A percentile compares a stretch with the other conserved stretches of the same genome.
Evolutionary conservation across 2,113 vertebrate genomes (phyloP).

Genomic region (Bungarus multicinctus): DNA sequence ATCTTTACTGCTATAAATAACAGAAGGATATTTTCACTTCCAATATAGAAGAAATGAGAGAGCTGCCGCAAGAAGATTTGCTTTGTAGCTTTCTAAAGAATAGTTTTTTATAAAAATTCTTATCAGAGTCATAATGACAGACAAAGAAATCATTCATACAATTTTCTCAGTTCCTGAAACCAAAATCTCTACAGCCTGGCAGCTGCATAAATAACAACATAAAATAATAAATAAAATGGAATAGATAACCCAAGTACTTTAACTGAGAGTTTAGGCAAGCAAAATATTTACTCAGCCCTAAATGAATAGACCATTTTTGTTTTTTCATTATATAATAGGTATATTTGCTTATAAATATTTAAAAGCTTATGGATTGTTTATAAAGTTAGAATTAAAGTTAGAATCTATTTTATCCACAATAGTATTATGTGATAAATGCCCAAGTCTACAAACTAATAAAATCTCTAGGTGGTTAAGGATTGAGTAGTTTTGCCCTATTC

Average conservation of each 20-base stretch:
- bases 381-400: neutral
- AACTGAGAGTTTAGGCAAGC: neutral
- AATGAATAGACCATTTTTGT: neutral
- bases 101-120: neutral
- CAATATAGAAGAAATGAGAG: neutral
- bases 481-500: neutral
- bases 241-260: neutral
- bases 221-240: neutral
- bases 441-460: neutral
- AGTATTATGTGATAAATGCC: neutral
- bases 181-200: neutral
- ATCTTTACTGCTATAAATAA: slow-evolving; percentile 18
- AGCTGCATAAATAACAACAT: neutral
- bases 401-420: neutral
- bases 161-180: too few species aligned
- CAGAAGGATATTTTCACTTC: neutral
- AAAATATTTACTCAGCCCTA: neutral
- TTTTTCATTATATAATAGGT: neutral
- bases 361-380: neutral
- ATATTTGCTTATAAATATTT: neutral
- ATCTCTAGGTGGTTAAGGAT: neutral
- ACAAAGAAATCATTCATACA: neutral
- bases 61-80: neutral
- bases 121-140: neutral
- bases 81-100: neutral